phyloP scores from a whole-genome alignment of 2,113 vertebrate genomes.

The Chloropsis cyanopogon region DNA sequence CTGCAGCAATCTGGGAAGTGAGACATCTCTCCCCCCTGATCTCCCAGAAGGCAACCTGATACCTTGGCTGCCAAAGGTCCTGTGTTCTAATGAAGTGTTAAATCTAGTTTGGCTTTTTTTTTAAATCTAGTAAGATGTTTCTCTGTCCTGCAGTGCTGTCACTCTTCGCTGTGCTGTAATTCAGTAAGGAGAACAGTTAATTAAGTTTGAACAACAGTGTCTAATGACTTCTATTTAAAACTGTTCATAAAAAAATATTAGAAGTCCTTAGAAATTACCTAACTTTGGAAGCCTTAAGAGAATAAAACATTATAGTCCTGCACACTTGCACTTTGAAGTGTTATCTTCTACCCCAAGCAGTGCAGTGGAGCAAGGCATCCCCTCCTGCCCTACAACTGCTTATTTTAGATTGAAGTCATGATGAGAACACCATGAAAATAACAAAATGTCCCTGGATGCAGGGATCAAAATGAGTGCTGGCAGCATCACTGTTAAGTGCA shows the following conservation, averaged over 20 bases:
- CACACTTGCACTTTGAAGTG: neutral
- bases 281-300: neutral
- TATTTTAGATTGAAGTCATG: neutral
- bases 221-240: slow-evolving; percentile 64
- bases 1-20: neutral
- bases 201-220: slow-evolving; percentile 62
- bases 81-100: slow-evolving; percentile 49
- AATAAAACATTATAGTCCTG: neutral
- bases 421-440: neutral
- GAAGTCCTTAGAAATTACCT: neutral
- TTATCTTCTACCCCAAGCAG: neutral
- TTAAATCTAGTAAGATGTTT: slow-evolving; percentile 7
- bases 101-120: neutral
- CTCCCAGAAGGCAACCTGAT: neutral
- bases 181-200: slow-evolving; percentile 57
- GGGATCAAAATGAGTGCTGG: neutral
- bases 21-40: neutral
- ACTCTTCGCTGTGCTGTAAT: slow-evolving; percentile 35
- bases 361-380: neutral
- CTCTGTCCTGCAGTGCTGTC: neutral
- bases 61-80: slow-evolving; percentile 23
- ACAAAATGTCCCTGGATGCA: neutral
- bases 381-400: neutral
- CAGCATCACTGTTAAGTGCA: neutral
- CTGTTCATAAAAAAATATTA: slow-evolving; percentile 38